These are phyloP conservation scores for Zaprionus capensis DNA, from an alignment of 1,140 invertebrate species.

Conservation along the genomic window DNA sequence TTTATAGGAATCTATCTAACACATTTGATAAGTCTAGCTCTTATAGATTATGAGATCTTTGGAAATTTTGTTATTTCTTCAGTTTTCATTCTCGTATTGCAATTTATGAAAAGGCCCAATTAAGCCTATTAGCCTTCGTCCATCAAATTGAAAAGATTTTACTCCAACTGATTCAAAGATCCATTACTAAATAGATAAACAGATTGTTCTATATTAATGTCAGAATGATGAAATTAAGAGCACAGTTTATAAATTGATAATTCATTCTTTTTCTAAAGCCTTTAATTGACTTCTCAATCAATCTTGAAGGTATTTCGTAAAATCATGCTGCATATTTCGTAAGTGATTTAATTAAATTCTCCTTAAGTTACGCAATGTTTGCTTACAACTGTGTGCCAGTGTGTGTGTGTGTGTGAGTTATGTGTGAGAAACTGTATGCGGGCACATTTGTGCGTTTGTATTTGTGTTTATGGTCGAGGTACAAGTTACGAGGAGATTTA, in stretches of 20 bases:
- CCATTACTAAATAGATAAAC: not conserved
- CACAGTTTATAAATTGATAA: not conserved
- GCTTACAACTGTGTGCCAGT: not conserved
- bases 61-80: not conserved
- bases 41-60: not conserved
- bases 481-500: conserved; percentile 71
- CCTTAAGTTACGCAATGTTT: conserved; percentile 1
- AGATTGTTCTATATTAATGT: not conserved
- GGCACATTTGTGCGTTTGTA: conserved; percentile 3
- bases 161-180: not conserved
- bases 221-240: not conserved
- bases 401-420: not conserved
- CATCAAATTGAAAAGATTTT: not conserved
- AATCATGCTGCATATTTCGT: not conserved
- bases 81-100: not conserved
- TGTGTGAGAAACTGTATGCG: not conserved
- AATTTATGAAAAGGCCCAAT: not conserved
- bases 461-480: conserved; percentile 42
- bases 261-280: not conserved
- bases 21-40: not conserved
- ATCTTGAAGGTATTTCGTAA: conserved; percentile 1
- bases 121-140: too few relatives aligned
- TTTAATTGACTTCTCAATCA: not conserved
- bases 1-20: not conserved
- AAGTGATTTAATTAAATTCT: conserved; percentile 30